Conservation (phyloP, 2,113 vertebrate genomes). For the Paracanthobrama guichenoti region DNA sequence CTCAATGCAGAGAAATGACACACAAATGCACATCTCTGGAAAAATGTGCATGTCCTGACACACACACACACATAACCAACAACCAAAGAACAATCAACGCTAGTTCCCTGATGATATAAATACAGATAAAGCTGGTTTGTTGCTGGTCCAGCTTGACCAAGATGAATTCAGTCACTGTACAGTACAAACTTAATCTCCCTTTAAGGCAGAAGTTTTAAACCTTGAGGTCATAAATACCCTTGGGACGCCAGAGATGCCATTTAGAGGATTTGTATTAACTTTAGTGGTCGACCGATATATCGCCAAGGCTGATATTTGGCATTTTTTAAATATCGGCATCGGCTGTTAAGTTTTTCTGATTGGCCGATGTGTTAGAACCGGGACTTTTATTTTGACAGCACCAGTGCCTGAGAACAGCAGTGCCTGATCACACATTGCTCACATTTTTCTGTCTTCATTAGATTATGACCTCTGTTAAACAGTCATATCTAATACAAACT, state of each 20-base stretch:
- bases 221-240: not conserved
- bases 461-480: no score
- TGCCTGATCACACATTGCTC: no score
- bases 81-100: not conserved
- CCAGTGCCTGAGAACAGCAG: no score
- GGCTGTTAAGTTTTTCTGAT: no score
- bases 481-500: no score
- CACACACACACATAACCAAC: not conserved
- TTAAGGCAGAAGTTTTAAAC: not conserved
- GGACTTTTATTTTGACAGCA: no score
- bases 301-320: no score
- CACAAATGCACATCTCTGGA: not conserved
- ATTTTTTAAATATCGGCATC: no score
- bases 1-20: constrained; percentile 3
- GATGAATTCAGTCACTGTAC: not conserved
- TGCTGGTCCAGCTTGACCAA: not conserved
- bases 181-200: not conserved
- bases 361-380: no score
- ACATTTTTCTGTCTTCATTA: no score
- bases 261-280: not conserved
- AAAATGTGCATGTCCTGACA: not conserved
- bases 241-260: not conserved
- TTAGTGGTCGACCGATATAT: no score
- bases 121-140: not conserved
- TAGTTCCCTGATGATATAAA: not conserved